Evolutionary conservation across 2,797 vertebrate genomes (phyloP).

Genomic region (Chromis chromis): DNA sequence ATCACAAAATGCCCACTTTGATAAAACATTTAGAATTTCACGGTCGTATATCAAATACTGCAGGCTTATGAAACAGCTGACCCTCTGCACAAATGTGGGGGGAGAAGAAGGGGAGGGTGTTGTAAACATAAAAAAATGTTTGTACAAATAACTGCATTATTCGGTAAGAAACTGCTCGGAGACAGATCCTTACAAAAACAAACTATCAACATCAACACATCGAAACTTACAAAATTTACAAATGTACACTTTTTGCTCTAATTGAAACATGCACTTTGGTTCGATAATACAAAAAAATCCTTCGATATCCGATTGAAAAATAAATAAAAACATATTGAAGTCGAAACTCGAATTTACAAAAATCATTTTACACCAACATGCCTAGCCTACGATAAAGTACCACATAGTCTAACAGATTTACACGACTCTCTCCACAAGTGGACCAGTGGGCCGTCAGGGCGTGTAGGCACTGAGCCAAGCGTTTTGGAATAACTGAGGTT

Average conservation of each 20-base stretch:
- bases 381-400: conserved; percentile 67
- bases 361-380: conserved; percentile 80
- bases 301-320: conserved; percentile 80
- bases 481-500: conserved; percentile 58
- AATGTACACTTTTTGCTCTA: conserved; percentile 80
- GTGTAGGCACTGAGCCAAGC: conserved; percentile 66
- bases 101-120: conserved; percentile 75
- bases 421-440: conserved; percentile 72
- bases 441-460: conserved; percentile 64
- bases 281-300: conserved; percentile 83
- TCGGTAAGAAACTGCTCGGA: conserved; percentile 74
- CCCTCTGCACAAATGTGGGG: conserved; percentile 70
- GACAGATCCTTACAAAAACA: conserved; percentile 77
- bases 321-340: conserved; percentile 84
- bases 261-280: conserved; percentile 88
- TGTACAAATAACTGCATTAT: conserved; percentile 86
- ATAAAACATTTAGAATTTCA: conserved; percentile 83
- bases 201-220: conserved; percentile 84
- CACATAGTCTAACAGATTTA: conserved; percentile 70
- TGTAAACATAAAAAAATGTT: conserved; percentile 84
- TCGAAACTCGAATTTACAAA: conserved; percentile 80
- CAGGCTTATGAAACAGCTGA: conserved; percentile 75
- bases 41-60: conserved; percentile 81
- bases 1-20: conserved; percentile 82
- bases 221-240: conserved; percentile 83